Conservation (phyloP, 2,888 invertebrate genomes). For the Caradrina clavipalpis region DNA sequence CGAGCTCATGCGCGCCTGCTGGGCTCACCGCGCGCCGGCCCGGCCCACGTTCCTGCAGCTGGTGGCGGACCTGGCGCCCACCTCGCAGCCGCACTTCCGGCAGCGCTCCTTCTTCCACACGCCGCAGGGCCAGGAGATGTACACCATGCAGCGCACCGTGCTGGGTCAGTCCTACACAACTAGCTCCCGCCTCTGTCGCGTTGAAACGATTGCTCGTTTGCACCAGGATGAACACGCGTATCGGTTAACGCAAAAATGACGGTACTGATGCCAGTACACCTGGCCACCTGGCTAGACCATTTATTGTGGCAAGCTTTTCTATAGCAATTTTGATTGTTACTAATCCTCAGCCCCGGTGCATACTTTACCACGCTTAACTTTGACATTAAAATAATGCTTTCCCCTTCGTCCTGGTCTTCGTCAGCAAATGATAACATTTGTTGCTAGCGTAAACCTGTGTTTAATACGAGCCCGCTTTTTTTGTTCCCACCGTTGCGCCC, state of each 20-base stretch:
- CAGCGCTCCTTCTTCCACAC: slow-evolving; percentile 92
- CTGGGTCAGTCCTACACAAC: slow-evolving; percentile 71
- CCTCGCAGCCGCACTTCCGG: slow-evolving; percentile 92
- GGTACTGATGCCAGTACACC: background rate
- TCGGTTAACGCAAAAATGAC: background rate
- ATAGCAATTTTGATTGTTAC: background rate
- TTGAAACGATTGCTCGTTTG: background rate
- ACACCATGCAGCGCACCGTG: slow-evolving; percentile 81
- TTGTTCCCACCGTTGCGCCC: slow-evolving; percentile 78
- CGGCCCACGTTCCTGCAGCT: slow-evolving; percentile 97
- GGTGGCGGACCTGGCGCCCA: slow-evolving; percentile 93
- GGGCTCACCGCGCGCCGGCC: slow-evolving; percentile 95
- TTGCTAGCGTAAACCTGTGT: slow-evolving; percentile 57
- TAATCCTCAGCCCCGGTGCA: background rate
- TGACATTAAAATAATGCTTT: slow-evolving; percentile 10
- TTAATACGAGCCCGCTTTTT: slow-evolving; percentile 74
- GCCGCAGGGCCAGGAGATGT: slow-evolving; percentile 91
- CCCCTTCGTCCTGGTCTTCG: slow-evolving; percentile 41
- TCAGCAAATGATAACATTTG: slow-evolving; percentile 84
- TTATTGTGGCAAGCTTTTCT: slow-evolving; percentile 33
- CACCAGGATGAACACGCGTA: background rate
- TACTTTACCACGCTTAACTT: background rate
- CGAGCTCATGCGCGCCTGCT: slow-evolving; percentile 97
- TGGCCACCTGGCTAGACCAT: slow-evolving; percentile 3
- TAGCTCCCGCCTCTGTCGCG: background rate